A percentile compares a stretch with the other conserved stretches of the same genome.
phyloP scores from a whole-genome alignment of 2,797 vertebrate genomes.

The Stomatorhinus walkeri region DNA sequence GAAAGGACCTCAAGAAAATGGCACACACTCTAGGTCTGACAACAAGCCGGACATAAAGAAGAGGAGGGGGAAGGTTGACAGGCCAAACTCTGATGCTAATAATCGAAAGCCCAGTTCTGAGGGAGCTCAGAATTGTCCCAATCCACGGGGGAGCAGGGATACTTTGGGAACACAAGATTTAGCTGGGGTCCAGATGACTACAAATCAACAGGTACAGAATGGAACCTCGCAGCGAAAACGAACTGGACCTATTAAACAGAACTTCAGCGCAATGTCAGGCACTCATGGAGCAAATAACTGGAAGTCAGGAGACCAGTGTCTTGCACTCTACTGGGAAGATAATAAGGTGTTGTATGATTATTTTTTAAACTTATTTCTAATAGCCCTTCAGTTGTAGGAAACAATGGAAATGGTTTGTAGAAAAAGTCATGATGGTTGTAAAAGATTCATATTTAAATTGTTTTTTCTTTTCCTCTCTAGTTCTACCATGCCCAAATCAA shows the following conservation, averaged over 20 bases:
- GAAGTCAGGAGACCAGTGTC: constrained; percentile 90
- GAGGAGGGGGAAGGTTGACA: constrained; percentile 75
- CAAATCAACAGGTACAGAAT: constrained; percentile 67
- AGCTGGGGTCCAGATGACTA: constrained; percentile 53
- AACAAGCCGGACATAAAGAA: constrained; percentile 60
- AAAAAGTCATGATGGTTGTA: neutral
- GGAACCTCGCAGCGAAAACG: constrained; percentile 78
- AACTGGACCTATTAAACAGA: constrained; percentile 79
- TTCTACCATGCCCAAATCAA: constrained; percentile 93
- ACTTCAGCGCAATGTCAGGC: constrained; percentile 48
- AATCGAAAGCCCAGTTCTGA: constrained; percentile 67
- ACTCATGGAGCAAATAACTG: constrained; percentile 52
- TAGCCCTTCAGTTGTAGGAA: neutral
- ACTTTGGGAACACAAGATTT: constrained; percentile 57
- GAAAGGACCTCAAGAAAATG: constrained; percentile 56
- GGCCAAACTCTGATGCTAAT: constrained; percentile 65
- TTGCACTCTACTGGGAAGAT: constrained; percentile 97
- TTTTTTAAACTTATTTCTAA: neutral
- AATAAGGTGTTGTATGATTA: constrained; percentile 73
- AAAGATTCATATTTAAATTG: neutral
- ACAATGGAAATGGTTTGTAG: neutral
- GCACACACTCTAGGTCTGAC: constrained; percentile 54
- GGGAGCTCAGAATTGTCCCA: constrained; percentile 56
- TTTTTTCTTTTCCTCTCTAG: constrained; percentile 47
- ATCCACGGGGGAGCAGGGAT: constrained; percentile 63